These are phyloP conservation scores for Dolichomitus sp. DNA, from an alignment of 2,888 invertebrate genomes.

Conservation along the genomic window DNA sequence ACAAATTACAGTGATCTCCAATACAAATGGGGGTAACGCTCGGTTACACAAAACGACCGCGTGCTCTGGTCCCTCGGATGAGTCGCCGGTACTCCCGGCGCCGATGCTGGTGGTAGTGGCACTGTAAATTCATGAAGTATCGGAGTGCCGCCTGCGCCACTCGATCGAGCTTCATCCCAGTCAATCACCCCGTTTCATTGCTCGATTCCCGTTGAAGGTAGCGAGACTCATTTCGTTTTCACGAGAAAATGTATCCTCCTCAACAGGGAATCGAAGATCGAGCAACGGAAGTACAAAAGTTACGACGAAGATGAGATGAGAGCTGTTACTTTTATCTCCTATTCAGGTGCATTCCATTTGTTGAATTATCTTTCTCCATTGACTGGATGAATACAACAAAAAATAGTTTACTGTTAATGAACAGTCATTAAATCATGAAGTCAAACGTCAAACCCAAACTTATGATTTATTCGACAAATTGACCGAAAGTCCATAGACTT, in stretches of 20 bases:
- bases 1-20: constrained; percentile 75
- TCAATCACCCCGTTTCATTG: constrained; percentile 30
- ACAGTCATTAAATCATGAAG: too few species aligned
- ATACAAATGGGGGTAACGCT: constrained; percentile 71
- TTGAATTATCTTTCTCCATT: neutral
- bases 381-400: neutral
- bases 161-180: constrained; percentile 43
- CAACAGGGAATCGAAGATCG: neutral
- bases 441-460: too few species aligned
- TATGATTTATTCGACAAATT: too few species aligned
- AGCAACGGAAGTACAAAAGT: neutral
- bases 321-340: neutral
- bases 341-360: neutral
- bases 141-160: constrained; percentile 35
- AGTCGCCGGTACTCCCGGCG: constrained; percentile 5
- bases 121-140: constrained; percentile 60
- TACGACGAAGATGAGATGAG: neutral
- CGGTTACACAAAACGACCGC: constrained; percentile 67
- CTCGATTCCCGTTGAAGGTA: constrained; percentile 5
- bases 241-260: constrained; percentile 34
- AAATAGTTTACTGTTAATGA: too few species aligned
- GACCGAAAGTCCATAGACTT: too few species aligned
- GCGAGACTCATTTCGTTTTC: constrained; percentile 21
- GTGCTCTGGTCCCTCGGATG: constrained; percentile 4
- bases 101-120: constrained; percentile 11